phyloP scores from a whole-genome alignment of 2,797 vertebrate genomes.

The Crenichthys baileyi region DNA sequence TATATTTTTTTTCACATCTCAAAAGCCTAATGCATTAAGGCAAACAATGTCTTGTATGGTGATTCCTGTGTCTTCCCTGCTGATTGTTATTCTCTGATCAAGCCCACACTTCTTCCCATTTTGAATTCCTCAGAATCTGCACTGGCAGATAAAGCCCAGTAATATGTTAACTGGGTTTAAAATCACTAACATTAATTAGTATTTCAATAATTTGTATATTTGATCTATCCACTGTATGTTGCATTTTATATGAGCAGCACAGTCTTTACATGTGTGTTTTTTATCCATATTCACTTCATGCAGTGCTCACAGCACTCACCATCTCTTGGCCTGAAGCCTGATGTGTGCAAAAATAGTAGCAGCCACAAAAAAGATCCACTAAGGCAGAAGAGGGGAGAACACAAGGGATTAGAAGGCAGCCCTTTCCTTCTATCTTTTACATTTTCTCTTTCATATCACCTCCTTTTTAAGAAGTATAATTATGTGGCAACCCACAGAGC shows the following conservation, averaged over 20 bases:
- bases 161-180: slow-evolving; percentile 9
- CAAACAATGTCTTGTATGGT: slow-evolving; percentile 29
- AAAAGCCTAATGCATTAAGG: slow-evolving; percentile 10
- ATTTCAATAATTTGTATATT: neutral
- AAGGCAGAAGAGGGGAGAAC: slow-evolving; percentile 45
- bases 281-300: slow-evolving; percentile 2
- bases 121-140: slow-evolving; percentile 43
- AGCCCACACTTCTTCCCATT: slow-evolving; percentile 34
- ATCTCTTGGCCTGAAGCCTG: slow-evolving; percentile 52
- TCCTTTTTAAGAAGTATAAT: slow-evolving; percentile 51
- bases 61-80: slow-evolving; percentile 42
- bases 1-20: neutral
- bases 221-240: neutral
- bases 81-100: slow-evolving; percentile 57
- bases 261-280: slow-evolving; percentile 12
- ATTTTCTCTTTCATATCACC: slow-evolving; percentile 39
- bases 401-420: slow-evolving; percentile 63
- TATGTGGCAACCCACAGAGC: slow-evolving; percentile 51
- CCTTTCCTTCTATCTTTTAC: slow-evolving; percentile 37
- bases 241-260: neutral
- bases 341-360: slow-evolving; percentile 68
- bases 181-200: neutral
- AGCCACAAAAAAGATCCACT: slow-evolving; percentile 64
- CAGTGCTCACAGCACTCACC: slow-evolving; percentile 39
- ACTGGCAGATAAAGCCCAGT: slow-evolving; percentile 38